phyloP scores from a whole-genome alignment of 2,113 vertebrate genomes.

The Chlorodrepanis virens region DNA sequence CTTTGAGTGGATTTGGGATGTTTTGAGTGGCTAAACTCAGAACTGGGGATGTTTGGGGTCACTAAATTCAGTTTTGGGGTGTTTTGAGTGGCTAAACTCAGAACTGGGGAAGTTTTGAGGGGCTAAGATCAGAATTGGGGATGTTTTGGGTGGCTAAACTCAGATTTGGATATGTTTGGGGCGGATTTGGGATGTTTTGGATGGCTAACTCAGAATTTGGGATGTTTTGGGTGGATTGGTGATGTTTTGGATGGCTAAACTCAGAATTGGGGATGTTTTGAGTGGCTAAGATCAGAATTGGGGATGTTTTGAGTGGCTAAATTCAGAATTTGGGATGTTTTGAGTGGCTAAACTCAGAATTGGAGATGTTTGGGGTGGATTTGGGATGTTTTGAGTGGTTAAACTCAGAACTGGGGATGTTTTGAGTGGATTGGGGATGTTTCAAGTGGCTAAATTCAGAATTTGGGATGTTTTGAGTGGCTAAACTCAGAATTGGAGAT shows the following conservation, averaged over 20 bases:
- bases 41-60: rapidly evolving
- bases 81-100: too few relatives aligned
- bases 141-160: not conserved
- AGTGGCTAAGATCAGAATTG: not conserved
- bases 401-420: too few relatives aligned
- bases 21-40: not conserved
- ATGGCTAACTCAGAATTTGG: too few relatives aligned
- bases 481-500: too few relatives aligned
- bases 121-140: too few relatives aligned
- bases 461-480: too few relatives aligned
- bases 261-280: not conserved
- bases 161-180: too few relatives aligned
- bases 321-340: not conserved
- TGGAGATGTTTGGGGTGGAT: rapidly evolving
- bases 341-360: not conserved
- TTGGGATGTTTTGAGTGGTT: rapidly evolving
- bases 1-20: not conserved
- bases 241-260: too few relatives aligned
- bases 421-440: not conserved
- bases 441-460: not conserved
- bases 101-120: not conserved
- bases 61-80: too few relatives aligned
- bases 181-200: too few relatives aligned
- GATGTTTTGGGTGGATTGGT: too few relatives aligned
- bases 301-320: too few relatives aligned